Base-by-base conservation (phyloP, 2,797 vertebrate species). In the Vireo griseus region DNA sequence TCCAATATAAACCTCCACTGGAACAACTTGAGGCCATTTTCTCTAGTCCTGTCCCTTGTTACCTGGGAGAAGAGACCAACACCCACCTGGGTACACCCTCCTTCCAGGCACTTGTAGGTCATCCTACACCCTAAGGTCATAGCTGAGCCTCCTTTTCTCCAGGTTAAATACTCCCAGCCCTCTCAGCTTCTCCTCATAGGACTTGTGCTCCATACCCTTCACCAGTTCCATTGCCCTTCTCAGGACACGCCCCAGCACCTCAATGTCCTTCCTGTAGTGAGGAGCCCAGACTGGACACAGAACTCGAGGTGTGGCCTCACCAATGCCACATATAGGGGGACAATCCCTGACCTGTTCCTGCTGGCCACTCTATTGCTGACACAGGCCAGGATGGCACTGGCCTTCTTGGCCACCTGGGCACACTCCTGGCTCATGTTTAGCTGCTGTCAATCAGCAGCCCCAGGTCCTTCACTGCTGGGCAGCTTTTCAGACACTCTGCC, bases 251-350 rank as follows among this genome's bases (percentile, higher is more conserved):
- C 26, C 14, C 61, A 50, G 9, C 17, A 1, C 22, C 9, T n/a
- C 14, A 44, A 7, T 26, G 5, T 50, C 61, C 18, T 42, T 50
- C 21, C 8, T 26, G 3, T 8, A 18, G 4, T 18, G 31, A 18
- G 7, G 1, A 14, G 6, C 37, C 3, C 5, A 18, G 21, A 66
- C 6, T 4, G 29, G 13, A 44, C 44, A 42, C 8, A n/a, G 37
- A 0, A n/a, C 18, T 51, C 1, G 0, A 19, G 14, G 9, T 37
- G 26, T 21, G 37, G 4, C 31, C 37, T 37, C 37, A 37, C 4
- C 21, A 50, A 21, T 10, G 37, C 4, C 1, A 0, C 3, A 8
- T 2, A 19, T 24, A 40, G 3, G 16, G 13, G 5, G 3, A 28
- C 24, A 47, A 6, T 33, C 18, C 0, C 2, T 62, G 7, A 11